Evolutionary conservation across 1,140 invertebrate genomes (phyloP), one percentile per base, ranked within the genome.

Genomic region (Brevipalpus yothersi): DNA sequence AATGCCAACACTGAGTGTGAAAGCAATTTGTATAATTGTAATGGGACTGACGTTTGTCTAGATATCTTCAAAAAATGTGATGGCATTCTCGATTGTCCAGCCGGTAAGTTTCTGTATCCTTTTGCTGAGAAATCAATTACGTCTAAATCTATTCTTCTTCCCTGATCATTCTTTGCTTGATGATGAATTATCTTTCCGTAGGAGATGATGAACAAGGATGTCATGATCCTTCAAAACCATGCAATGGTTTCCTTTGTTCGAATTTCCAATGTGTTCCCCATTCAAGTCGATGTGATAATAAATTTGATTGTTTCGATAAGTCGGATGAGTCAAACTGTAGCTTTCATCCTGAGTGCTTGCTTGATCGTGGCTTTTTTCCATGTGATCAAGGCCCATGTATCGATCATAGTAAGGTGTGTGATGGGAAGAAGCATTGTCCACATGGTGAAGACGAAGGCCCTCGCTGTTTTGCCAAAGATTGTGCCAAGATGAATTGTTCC

Each of bases 381-480:
- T 83, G 64, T 23, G 17, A 53, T 15, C 64, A 67, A 9, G 73
- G 73, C 11, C 67, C 73, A 61, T 91, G 86, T 66, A 74, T 90
- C 39, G 72, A 77, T 0, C 59, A 71, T 0, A 65, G 71, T 1
- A 67, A 76, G 41, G 70, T 75, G 9, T 75, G 74, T 63, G 80
- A 85, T 67, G 75, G 75, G 0, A 64, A 69, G 2, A 67, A 67
- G 42, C 76, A 85, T 58, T 86, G 82, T 67, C 60, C 70, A 0
- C 80, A 83, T 64, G 75, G 76, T 12, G 81, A 81, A 4, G 85
- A 88, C 68, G 79, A 82, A 68, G 68, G 69, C 13, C 63, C 64
- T 39, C 15, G n/a, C 10, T 42, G 41, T 31, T 13, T 13, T n/a
- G 45, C 66, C 67, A 13, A 62, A 73, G 72, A 70, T 58, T 67